Conservation (phyloP, 2,113 vertebrate species). For the Lanius ludovicianus region DNA sequence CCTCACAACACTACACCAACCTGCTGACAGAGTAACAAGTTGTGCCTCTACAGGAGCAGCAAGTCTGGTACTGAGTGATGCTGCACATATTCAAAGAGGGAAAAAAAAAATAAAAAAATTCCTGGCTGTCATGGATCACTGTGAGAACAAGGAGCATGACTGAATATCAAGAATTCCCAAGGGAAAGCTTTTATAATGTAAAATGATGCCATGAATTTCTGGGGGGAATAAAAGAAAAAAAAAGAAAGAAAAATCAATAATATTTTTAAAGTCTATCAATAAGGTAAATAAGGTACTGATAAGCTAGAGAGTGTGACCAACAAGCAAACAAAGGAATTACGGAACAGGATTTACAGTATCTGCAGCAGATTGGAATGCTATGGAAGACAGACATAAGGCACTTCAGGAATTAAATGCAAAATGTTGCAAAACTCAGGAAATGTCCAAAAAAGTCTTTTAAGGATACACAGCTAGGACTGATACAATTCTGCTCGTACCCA, state of each 20-base stretch:
- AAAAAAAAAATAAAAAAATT: neutral
- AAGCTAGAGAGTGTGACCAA: neutral
- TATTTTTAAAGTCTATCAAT: neutral
- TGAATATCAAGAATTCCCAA: neutral
- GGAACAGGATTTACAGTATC: neutral
- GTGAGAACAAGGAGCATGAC: neutral
- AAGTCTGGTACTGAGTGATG: neutral
- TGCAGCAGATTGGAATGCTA: neutral
- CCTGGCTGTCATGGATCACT: neutral
- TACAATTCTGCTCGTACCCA: neutral
- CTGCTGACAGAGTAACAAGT: neutral
- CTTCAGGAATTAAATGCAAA: neutral
- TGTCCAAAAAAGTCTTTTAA: neutral
- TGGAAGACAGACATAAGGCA: neutral
- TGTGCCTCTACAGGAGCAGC: neutral
- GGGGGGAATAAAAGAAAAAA: rapidly evolving
- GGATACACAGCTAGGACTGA: neutral
- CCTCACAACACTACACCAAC: neutral
- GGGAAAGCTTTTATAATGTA: neutral
- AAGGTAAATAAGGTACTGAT: neutral
- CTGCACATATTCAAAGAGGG: neutral
- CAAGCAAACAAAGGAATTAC: neutral
- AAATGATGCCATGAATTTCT: neutral
- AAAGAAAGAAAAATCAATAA: neutral
- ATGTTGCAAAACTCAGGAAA: neutral